Percentiles rank a stretch among this genome's conserved stretches.
phyloP scores from a whole-genome alignment of 2,888 invertebrate species.

The Troides helena region DNA sequence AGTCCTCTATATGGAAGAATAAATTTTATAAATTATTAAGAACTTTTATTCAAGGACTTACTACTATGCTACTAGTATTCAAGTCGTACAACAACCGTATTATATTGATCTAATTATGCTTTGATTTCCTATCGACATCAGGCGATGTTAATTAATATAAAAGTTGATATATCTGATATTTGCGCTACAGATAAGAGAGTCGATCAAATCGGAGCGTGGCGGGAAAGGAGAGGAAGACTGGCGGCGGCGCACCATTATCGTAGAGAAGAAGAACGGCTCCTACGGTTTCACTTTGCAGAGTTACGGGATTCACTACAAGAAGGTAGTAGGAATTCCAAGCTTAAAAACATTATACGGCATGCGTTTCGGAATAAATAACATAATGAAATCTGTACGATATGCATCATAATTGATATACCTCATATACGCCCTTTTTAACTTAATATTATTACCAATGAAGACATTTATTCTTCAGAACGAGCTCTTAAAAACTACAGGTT shows the following conservation, averaged over 20 bases:
- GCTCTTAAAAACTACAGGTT: too few relatives aligned
- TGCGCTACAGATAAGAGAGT: constrained; percentile 59
- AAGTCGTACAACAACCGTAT: too few relatives aligned
- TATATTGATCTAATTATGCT: too few relatives aligned
- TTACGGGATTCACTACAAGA: constrained; percentile 97
- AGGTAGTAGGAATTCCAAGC: constrained; percentile 53
- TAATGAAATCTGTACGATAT: too few relatives aligned
- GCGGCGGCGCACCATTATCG: constrained; percentile 92
- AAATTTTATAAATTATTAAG: too few relatives aligned
- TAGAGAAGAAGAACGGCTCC: constrained; percentile 92
- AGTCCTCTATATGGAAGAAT: too few relatives aligned
- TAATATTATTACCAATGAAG: too few relatives aligned
- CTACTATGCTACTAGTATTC: too few relatives aligned
- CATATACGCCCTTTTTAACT: too few relatives aligned
- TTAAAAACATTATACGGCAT: background rate
- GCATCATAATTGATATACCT: too few relatives aligned
- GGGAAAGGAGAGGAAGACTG: constrained; percentile 87
- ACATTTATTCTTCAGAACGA: too few relatives aligned
- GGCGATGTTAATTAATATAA: background rate
- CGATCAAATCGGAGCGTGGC: constrained; percentile 63
- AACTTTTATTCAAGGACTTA: too few relatives aligned
- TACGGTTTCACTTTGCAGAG: constrained; percentile 98
- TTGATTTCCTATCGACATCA: background rate
- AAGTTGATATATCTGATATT: constrained; percentile 4
- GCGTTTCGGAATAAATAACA: background rate